Evolutionary conservation across 92 coral and sea anemone genomes (phyloP).

Genomic region (Scolanthus callimorphus): DNA sequence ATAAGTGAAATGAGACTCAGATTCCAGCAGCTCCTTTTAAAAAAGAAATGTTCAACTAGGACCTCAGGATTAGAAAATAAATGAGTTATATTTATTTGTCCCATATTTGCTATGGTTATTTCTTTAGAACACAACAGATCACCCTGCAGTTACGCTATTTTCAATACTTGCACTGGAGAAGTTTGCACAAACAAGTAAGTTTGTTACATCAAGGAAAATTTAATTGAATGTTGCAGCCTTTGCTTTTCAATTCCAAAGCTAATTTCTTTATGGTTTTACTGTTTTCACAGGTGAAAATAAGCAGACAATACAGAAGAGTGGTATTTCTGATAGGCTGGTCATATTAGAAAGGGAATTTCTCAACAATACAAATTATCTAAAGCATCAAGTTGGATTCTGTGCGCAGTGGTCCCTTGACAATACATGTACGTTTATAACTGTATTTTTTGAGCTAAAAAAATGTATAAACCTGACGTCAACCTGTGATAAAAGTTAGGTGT

Average conservation of each 20-base stretch:
- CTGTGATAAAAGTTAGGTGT: no score
- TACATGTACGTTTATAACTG: constrained; percentile 69
- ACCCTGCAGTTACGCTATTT: constrained; percentile 81
- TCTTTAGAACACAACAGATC: constrained; percentile 63
- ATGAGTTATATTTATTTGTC: no score
- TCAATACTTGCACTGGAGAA: constrained; percentile 92
- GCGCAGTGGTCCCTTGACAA: constrained; percentile 95
- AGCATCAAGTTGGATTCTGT: constrained; percentile 97
- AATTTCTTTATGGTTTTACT: no score
- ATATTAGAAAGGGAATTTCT: constrained; percentile 68
- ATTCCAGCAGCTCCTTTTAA: no score
- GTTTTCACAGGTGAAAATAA: constrained; percentile 83
- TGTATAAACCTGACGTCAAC: no score
- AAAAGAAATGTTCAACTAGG: no score
- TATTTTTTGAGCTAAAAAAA: no score
- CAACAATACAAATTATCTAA: constrained; percentile 49
- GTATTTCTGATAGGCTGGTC: constrained; percentile 64
- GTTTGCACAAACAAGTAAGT: constrained; percentile 98
- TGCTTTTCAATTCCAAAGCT: no score
- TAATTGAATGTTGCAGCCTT: no score
- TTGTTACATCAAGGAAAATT: neutral
- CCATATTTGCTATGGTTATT: no score
- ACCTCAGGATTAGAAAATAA: no score
- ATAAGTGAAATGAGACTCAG: no score
- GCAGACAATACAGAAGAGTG: constrained; percentile 55